Base-by-base conservation (phyloP, 2,113 vertebrate genomes). In the rat (Rattus norvegicus) region DNA sequence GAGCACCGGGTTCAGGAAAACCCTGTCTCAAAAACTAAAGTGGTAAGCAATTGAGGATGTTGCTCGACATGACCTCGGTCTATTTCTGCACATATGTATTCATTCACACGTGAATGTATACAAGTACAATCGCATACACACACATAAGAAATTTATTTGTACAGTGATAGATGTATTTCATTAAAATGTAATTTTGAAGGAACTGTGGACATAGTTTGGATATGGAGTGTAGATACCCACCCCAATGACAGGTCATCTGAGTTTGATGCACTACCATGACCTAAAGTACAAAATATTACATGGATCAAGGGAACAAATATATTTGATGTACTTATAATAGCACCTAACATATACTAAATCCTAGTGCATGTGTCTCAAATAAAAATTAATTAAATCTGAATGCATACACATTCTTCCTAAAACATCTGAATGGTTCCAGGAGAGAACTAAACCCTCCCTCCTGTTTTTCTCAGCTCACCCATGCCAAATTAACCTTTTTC, bases 401-500 rank as follows among this genome's bases (percentile, higher is more conserved):
- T 76, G 63, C 24, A 76, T n/a, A 90, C 28, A 95, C 69, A 84
- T 22, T 72, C 80, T 95, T 87, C 47, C n/a, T 91, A 95, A 93
- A 96, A 81, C 56, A 6, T 75, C 33, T 75, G 65, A 86, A 20
- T 17, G 75, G 33, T 13, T 80, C 70, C 94, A 95, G 56, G 73
- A 84, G 72, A 83, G 52, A 91, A 70, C n/a, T 80, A 91, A 96
- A 83, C 61, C 91, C 9, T 86, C 8, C 28, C 43, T 11, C 67
- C 72, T 93, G 47, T 83, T 56, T 93, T 80, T 92, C 33, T 86
- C 17, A 79, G 47, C 28, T 94, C 54, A 84, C 63, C 93, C 67
- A 85, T 90, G 26, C 47, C 92, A 39, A 94, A 56, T 77, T 92
- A 95, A 85, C 80, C 63, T 92, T 54, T 59, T 94, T 97, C 54